Conservation (phyloP, 2,797 vertebrate genomes). For the Mormyrops attenuatus region DNA sequence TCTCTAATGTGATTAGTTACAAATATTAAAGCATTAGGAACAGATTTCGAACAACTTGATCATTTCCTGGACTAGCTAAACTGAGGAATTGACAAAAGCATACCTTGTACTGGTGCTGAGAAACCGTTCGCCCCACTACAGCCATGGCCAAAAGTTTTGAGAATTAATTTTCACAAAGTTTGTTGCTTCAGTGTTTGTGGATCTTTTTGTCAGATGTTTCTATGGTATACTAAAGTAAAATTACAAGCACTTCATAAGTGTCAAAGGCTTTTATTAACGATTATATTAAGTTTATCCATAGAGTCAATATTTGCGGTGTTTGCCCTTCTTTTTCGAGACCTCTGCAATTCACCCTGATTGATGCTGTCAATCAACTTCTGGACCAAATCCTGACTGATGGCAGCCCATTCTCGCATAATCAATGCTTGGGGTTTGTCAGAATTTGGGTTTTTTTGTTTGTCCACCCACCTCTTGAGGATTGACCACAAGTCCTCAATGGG, state of each 20-base stretch:
- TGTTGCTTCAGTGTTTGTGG: not conserved
- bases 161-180: not conserved
- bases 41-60: not conserved
- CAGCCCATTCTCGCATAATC: not conserved
- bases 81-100: not conserved
- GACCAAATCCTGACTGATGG: not conserved
- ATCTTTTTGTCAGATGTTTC: not conserved
- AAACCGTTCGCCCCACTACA: not conserved
- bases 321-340: no score
- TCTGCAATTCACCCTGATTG: no score
- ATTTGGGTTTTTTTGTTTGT: not conserved
- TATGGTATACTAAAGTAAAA: not conserved
- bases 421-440: not conserved
- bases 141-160: not conserved
- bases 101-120: constrained; percentile 17
- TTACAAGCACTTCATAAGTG: not conserved
- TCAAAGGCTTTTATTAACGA: no score
- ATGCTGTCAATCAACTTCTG: not conserved
- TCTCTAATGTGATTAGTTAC: not conserved
- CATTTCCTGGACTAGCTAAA: not conserved
- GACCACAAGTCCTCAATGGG: not conserved
- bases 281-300: no score
- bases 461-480: not conserved
- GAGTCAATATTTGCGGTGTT: no score
- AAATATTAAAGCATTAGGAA: not conserved